A percentile compares a stretch with the other conserved stretches of the same genome.
Evolutionary conservation across 2,797 vertebrate species (phyloP).

Genomic region (Tauraco hartlaubi): DNA sequence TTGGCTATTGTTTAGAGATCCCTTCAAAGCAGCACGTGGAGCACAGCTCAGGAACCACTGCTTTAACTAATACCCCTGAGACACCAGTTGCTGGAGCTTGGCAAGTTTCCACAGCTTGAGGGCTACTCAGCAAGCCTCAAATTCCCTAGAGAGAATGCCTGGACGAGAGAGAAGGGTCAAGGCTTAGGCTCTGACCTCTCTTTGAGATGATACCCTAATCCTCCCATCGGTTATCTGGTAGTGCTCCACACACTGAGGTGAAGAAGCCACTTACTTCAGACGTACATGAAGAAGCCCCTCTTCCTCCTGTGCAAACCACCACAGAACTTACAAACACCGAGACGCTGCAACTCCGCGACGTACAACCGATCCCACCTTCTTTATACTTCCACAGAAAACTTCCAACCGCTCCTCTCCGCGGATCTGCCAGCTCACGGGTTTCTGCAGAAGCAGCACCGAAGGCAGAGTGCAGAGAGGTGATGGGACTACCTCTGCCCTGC

Average conservation of each 20-base stretch:
- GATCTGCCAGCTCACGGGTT: fast-evolving
- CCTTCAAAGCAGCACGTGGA: not conserved
- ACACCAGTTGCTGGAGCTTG: not conserved
- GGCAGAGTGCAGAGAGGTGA: not conserved
- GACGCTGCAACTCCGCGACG: not conserved
- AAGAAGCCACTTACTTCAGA: not conserved
- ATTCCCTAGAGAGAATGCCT: not conserved
- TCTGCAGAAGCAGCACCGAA: not conserved
- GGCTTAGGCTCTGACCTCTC: not conserved
- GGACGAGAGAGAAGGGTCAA: not conserved
- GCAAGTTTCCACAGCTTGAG: not conserved
- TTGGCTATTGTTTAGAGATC: not conserved
- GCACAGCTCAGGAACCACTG: not conserved
- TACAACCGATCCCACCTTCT: not conserved
- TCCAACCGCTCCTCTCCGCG: fast-evolving
- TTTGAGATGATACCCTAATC: not conserved
- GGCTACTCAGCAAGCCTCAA: not conserved
- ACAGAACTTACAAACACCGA: not conserved
- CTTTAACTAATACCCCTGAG: not conserved
- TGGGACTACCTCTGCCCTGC: not conserved
- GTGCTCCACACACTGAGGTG: not conserved
- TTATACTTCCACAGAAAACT: not conserved
- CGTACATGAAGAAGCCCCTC: fast-evolving
- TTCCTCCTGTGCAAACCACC: not conserved
- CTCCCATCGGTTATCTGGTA: not conserved